Evolutionary conservation across 2,113 vertebrate species (phyloP).

Genomic region (Etheostoma cragini): DNA sequence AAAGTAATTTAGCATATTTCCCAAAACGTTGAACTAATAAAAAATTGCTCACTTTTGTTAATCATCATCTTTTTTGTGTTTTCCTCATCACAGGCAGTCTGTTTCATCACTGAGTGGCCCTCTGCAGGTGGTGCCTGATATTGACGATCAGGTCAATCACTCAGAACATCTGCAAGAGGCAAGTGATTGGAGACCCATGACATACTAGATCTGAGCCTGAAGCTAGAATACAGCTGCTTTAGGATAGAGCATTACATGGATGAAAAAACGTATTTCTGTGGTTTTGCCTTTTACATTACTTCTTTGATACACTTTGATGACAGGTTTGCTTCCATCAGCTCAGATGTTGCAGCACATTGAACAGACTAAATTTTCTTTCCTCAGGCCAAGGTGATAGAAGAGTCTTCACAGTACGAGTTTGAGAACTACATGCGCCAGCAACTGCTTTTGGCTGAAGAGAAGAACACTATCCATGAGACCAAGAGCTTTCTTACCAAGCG

Average conservation of each 20-base stretch:
- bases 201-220: not conserved
- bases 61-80: conserved; percentile 3
- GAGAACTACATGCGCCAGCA: conserved; percentile 99
- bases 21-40: not conserved
- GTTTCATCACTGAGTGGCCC: conserved; percentile 96
- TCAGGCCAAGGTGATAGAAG: conserved; percentile 94
- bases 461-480: conserved; percentile 95
- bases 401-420: conserved; percentile 98
- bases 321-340: not conserved
- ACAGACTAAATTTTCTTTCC: conserved; percentile 23
- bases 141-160: conserved; percentile 94
- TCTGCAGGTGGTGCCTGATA: conserved; percentile 97
- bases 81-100: conserved; percentile 89
- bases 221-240: not conserved
- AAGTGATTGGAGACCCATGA: not conserved
- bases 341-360: conserved; percentile 30
- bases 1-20: not conserved
- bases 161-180: conserved; percentile 95
- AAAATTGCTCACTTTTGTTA: not conserved
- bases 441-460: conserved; percentile 96
- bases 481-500: conserved; percentile 94
- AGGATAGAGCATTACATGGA: not conserved
- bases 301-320: not conserved
- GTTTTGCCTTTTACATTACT: not conserved
- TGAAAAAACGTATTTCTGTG: not conserved